A percentile compares a stretch with the other conserved stretches of the same genome.
These are phyloP conservation scores for Lepidochitona cinerea DNA, from an alignment of 2,888 invertebrate genomes.

Conservation along the genomic window DNA sequence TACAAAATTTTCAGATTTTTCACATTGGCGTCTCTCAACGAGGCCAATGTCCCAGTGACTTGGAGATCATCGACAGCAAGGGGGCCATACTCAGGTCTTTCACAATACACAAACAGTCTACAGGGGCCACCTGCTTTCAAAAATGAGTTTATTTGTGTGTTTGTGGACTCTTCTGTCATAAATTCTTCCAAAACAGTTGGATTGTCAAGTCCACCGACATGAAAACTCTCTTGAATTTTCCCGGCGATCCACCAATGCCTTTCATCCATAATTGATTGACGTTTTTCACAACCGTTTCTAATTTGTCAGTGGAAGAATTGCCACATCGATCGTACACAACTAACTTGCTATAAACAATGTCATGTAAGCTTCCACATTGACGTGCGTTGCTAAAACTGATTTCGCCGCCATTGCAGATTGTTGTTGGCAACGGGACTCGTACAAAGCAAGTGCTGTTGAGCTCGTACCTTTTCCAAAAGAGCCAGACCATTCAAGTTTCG, in stretches of 20 bases:
- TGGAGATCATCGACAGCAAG: slow-evolving; percentile 57
- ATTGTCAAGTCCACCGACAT: slow-evolving; percentile 66
- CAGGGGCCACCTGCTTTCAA: slow-evolving; percentile 64
- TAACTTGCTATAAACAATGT: background rate
- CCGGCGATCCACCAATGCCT: slow-evolving; percentile 71
- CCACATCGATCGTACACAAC: background rate
- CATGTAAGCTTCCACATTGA: slow-evolving; percentile 4
- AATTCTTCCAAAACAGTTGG: slow-evolving; percentile 68
- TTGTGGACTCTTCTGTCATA: slow-evolving; percentile 63
- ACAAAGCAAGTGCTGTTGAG: background rate
- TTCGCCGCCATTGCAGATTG: slow-evolving; percentile 53
- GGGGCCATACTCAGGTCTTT: slow-evolving; percentile 55
- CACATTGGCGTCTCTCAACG: slow-evolving; percentile 60
- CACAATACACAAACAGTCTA: slow-evolving; percentile 67
- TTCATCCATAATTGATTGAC: slow-evolving; percentile 66
- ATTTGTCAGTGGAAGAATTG: background rate
- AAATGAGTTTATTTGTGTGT: slow-evolving; percentile 66
- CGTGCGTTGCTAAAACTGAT: slow-evolving; percentile 28
- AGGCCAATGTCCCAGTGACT: slow-evolving; percentile 61
- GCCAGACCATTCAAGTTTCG: no score
- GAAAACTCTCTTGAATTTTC: slow-evolving; percentile 70
- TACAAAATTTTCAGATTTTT: slow-evolving; percentile 63
- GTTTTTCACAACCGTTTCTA: background rate
- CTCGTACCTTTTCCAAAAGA: background rate
- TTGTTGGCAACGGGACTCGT: slow-evolving; percentile 60